A percentile compares a stretch with the other conserved stretches of the same genome.
phyloP scores from a whole-genome alignment of 2,113 vertebrate species.

The Phylloscopus whistleri region DNA sequence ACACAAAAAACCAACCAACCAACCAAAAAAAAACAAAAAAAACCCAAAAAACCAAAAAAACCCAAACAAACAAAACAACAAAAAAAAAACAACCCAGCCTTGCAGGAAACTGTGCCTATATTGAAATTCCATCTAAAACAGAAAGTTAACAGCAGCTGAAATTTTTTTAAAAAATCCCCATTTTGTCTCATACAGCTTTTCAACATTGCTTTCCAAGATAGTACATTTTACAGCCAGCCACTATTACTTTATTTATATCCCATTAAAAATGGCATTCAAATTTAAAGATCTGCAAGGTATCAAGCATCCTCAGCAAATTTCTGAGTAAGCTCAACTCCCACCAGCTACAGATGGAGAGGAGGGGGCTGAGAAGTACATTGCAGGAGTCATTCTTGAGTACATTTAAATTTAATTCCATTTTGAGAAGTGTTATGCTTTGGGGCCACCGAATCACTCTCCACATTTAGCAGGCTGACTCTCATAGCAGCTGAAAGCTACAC shows the following conservation, averaged over 20 bases:
- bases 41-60: neutral
- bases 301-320: neutral
- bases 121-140: neutral
- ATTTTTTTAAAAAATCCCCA: fast-evolving
- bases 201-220: neutral
- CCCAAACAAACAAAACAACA: neutral
- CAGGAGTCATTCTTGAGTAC: constrained; percentile 1
- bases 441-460: neutral
- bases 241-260: neutral
- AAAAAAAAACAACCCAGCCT: neutral
- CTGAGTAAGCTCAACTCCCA: constrained; percentile 43
- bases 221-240: neutral
- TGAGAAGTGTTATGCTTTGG: neutral
- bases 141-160: neutral
- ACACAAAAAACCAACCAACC: too few relatives aligned
- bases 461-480: neutral
- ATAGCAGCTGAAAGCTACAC: neutral
- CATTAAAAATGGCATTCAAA: neutral
- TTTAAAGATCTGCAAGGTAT: constrained; percentile 11
- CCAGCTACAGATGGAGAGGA: constrained; percentile 54
- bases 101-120: neutral
- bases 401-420: constrained; percentile 23
- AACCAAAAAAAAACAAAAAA: neutral
- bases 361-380: neutral
- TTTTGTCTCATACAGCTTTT: neutral